A percentile compares a stretch with the other conserved stretches of the same genome.
phyloP scores from a whole-genome alignment of 2,113 vertebrate species.

The Pomatorhinus ruficollis region DNA sequence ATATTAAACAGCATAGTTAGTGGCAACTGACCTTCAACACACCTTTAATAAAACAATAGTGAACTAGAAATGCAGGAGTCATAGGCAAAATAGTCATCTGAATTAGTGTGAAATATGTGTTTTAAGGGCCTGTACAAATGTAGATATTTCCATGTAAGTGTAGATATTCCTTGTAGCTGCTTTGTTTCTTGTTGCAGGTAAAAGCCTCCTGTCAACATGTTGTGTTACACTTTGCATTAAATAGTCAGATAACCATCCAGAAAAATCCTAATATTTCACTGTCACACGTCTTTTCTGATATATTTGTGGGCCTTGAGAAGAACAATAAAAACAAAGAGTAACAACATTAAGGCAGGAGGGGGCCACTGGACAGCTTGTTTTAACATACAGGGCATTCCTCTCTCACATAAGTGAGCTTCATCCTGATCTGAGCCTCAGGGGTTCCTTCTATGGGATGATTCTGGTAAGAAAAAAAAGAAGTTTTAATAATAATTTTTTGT shows the following conservation, averaged over 20 bases:
- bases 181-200: not conserved
- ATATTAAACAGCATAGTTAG: conserved; percentile 73
- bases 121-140: not conserved
- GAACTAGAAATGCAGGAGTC: conserved; percentile 34
- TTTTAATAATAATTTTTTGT: not conserved
- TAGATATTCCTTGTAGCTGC: not conserved
- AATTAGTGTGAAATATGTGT: not conserved
- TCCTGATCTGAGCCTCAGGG: not conserved
- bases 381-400: rapidly evolving
- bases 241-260: not conserved
- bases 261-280: not conserved
- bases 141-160: not conserved
- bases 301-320: not conserved
- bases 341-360: not conserved
- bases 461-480: not conserved
- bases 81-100: conserved; percentile 14
- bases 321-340: not conserved
- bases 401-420: not conserved
- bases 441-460: not conserved
- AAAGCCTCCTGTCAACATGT: not conserved
- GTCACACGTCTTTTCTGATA: not conserved
- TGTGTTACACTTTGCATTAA: not conserved
- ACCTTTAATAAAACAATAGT: conserved; percentile 69
- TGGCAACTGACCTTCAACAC: conserved; percentile 59
- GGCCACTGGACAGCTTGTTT: not conserved